Percentiles rank a stretch among this genome's conserved stretches.
Evolutionary conservation across 2,797 vertebrate species (phyloP).

Genomic region (Catharus ustulatus): DNA sequence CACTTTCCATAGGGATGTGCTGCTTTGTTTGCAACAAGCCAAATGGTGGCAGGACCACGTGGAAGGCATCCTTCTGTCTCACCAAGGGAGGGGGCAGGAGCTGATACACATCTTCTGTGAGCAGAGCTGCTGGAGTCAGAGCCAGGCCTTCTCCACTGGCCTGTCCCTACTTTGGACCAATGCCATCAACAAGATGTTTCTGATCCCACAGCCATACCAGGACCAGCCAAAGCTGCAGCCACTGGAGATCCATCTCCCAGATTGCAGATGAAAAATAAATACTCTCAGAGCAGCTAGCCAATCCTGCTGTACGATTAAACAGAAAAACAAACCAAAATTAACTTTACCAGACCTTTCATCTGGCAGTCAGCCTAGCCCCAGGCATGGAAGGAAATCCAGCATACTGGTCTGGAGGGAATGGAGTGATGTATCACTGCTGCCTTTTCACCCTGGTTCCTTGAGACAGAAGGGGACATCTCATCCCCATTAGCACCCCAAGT

Average conservation of each 20-base stretch:
- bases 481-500: not conserved
- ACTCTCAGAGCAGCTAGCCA: constrained; percentile 14
- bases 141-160: not conserved
- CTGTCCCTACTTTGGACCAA: not conserved
- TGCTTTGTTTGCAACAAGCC: not conserved
- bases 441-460: not conserved
- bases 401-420: not conserved
- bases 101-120: not conserved
- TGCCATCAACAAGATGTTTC: not conserved
- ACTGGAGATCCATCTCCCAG: not conserved
- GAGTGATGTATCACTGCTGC: not conserved
- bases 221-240: constrained; percentile 27
- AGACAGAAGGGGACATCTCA: not conserved
- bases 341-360: constrained; percentile 16
- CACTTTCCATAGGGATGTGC: not conserved
- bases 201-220: not conserved
- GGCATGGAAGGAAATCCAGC: constrained; percentile 16
- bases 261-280: constrained; percentile 45
- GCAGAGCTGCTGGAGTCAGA: not conserved
- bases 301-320: constrained; percentile 40
- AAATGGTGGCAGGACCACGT: rapidly evolving
- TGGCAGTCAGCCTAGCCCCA: constrained; percentile 43
- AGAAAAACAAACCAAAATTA: constrained; percentile 4
- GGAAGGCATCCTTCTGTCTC: not conserved
- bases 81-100: not conserved